These are phyloP conservation scores for Miltochrista miniata DNA, from an alignment of 2,888 invertebrate species.

Conservation along the genomic window DNA sequence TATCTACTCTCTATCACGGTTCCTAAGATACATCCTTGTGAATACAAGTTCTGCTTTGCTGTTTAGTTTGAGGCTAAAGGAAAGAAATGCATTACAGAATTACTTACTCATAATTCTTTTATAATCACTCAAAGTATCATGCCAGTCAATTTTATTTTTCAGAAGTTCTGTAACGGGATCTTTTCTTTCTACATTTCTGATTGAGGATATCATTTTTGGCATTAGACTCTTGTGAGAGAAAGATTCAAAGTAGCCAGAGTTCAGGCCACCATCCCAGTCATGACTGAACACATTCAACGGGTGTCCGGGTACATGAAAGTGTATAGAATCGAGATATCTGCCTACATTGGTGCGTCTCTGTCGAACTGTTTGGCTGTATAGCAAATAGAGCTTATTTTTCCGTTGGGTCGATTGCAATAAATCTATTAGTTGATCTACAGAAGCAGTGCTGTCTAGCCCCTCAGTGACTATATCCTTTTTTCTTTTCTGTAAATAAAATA, in stretches of 20 bases:
- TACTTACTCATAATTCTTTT: conserved; percentile 45
- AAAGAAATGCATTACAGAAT: neutral
- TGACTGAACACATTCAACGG: conserved; percentile 58
- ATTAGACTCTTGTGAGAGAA: conserved; percentile 61
- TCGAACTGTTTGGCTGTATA: conserved; percentile 49
- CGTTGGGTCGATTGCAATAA: conserved; percentile 42
- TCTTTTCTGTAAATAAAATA: conserved; percentile 33
- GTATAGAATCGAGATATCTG: conserved; percentile 25
- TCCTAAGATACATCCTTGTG: too few relatives aligned
- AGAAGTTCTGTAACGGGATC: conserved; percentile 65
- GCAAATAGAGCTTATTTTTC: conserved; percentile 49
- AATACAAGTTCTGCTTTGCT: too few relatives aligned
- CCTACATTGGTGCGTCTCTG: conserved; percentile 39
- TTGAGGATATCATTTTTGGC: conserved; percentile 59
- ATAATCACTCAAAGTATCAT: conserved; percentile 22
- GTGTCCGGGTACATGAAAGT: conserved; percentile 55
- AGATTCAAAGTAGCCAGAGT: conserved; percentile 60
- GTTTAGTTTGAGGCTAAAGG: too few relatives aligned
- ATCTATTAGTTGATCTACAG: conserved; percentile 55
- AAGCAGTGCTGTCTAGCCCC: conserved; percentile 53
- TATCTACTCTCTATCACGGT: too few relatives aligned
- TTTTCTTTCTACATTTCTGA: conserved; percentile 43
- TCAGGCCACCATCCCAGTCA: conserved; percentile 68
- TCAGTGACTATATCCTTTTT: conserved; percentile 43
- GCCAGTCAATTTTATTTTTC: conserved; percentile 61